phyloP scores from a whole-genome alignment of 2,797 vertebrate genomes.

The Liparis tanakae region DNA sequence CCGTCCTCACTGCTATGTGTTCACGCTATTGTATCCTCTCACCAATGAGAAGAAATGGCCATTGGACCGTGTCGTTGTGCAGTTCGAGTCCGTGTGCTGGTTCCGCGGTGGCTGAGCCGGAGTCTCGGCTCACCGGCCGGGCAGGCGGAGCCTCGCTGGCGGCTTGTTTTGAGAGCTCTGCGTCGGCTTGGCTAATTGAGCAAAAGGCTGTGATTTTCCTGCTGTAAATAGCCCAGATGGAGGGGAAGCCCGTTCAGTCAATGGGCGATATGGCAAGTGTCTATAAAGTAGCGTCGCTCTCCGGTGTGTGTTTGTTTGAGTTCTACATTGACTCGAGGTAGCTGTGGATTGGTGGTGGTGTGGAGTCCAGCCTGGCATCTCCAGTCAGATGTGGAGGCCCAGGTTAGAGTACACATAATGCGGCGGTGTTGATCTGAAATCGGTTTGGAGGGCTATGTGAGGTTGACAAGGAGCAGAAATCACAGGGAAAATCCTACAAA shows the following conservation, averaged over 20 bases:
- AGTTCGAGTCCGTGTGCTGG: conserved; percentile 47
- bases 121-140: conserved; percentile 30
- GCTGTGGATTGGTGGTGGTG: conserved; percentile 22
- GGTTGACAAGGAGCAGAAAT: conserved; percentile 26
- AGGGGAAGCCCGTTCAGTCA: conserved; percentile 29
- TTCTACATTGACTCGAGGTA: conserved; percentile 23
- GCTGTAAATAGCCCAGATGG: conserved; percentile 26
- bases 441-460: conserved; percentile 27
- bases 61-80: conserved; percentile 58
- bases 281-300: conserved; percentile 49
- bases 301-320: neutral
- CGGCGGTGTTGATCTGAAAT: conserved; percentile 45
- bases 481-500: conserved; percentile 1
- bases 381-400: conserved; percentile 75
- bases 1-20: conserved; percentile 61
- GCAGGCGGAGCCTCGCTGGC: conserved; percentile 49
- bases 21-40: conserved; percentile 45
- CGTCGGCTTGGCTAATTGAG: conserved; percentile 54
- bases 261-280: conserved; percentile 18
- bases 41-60: conserved; percentile 34
- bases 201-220: conserved; percentile 23
- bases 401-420: conserved; percentile 61
- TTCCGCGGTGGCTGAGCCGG: conserved; percentile 29
- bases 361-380: conserved; percentile 55
- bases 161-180: conserved; percentile 48